Conservation (phyloP, 64 coral and sea anemone species). For the Porites australiensis region DNA sequence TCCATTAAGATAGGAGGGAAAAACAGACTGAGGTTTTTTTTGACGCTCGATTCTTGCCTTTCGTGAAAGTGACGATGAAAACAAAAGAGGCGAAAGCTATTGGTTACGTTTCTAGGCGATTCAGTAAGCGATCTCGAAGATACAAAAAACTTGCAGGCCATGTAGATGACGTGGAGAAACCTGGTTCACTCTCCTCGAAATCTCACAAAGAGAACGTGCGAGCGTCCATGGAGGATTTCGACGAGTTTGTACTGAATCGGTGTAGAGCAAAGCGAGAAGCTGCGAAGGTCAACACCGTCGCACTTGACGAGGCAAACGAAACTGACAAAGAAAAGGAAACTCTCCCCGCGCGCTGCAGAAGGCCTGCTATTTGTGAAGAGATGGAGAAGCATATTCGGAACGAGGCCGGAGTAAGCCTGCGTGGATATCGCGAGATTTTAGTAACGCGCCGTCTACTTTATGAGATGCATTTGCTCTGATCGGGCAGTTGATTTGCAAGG, state of each 20-base stretch:
- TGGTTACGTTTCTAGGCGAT: constrained; percentile 17
- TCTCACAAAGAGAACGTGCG: constrained; percentile 8
- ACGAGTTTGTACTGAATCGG: constrained; percentile 19
- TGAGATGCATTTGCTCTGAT: constrained; percentile 38
- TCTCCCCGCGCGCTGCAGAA: constrained; percentile 4
- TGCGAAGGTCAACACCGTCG: constrained; percentile 4
- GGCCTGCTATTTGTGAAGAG: constrained; percentile 63
- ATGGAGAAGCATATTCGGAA: constrained; percentile 41
- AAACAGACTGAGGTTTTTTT: background rate
- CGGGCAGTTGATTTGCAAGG: background rate
- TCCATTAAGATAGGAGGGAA: background rate
- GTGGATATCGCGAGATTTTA: constrained; percentile 31
- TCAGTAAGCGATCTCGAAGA: constrained; percentile 19
- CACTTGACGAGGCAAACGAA: background rate
- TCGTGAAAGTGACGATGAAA: background rate
- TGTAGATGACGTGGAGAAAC: background rate
- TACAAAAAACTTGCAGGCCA: constrained; percentile 15
- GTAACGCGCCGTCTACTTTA: constrained; percentile 32
- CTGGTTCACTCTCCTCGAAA: background rate
- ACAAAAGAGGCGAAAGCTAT: background rate
- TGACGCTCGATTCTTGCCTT: background rate
- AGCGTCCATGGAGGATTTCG: constrained; percentile 5
- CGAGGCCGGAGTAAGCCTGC: constrained; percentile 40
- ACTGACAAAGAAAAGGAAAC: background rate
- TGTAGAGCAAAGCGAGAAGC: background rate